These are phyloP conservation scores for Platorchestia sp. DNA, from an alignment of 1,140 invertebrate genomes.

Conservation along the genomic window DNA sequence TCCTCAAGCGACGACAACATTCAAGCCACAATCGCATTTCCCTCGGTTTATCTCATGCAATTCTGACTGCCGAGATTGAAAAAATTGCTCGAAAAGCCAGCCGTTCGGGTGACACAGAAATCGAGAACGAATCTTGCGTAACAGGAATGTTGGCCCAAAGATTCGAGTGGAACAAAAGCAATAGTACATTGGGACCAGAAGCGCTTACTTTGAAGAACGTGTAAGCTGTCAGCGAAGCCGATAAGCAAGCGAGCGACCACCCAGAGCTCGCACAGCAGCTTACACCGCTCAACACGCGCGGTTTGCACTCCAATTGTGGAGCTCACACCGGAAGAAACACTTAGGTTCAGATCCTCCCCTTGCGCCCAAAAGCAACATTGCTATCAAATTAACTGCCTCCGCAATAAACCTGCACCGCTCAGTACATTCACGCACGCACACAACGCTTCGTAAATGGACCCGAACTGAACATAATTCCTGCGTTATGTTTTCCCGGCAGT, in stretches of 20 bases:
- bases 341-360: neutral
- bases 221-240: neutral
- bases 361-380: neutral
- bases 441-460: neutral
- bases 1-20: neutral
- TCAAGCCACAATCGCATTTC: neutral
- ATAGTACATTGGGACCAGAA: too few species aligned
- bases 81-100: neutral
- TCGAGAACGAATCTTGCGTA: too few species aligned
- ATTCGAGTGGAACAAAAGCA: too few species aligned
- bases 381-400: neutral
- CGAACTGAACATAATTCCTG: neutral
- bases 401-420: neutral
- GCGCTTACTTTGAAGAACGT: neutral
- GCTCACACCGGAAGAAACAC: neutral
- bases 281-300: neutral
- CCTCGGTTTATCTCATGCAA: too few species aligned
- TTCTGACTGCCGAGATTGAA: too few species aligned
- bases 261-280: neutral
- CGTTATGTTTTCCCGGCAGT: neutral
- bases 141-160: too few species aligned
- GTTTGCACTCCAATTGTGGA: neutral
- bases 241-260: neutral
- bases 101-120: too few species aligned
- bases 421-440: neutral